Conservation (phyloP, 2,888 invertebrate genomes). For the Drosophila emarginata region DNA sequence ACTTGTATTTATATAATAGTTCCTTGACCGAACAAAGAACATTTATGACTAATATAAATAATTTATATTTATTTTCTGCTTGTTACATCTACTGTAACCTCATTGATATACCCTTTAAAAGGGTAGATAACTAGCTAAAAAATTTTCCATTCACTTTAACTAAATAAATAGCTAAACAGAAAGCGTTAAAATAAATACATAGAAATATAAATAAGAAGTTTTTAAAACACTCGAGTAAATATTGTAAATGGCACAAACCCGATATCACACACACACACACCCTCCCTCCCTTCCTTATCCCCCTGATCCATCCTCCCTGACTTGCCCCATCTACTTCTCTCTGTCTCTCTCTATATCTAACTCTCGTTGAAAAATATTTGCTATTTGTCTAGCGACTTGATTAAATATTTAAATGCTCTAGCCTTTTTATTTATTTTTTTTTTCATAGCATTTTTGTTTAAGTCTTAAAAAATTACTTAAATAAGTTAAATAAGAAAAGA, state of each 20-base stretch:
- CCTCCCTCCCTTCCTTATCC: not conserved
- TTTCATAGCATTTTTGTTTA: not conserved
- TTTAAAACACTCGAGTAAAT: constrained; percentile 38
- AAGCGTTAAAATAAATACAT: constrained; percentile 51
- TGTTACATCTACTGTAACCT: not conserved
- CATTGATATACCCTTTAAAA: not conserved
- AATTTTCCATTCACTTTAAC: constrained; percentile 46
- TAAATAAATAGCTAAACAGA: constrained; percentile 47
- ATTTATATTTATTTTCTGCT: no score
- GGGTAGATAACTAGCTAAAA: constrained; percentile 16
- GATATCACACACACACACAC: not conserved
- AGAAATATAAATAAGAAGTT: constrained; percentile 52
- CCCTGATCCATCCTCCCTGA: not conserved
- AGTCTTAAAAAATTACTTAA: not conserved
- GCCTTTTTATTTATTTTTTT: constrained; percentile 29
- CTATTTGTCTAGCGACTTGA: constrained; percentile 57
- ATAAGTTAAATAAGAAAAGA: not conserved
- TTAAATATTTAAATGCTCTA: constrained; percentile 59
- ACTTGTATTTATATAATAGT: no score
- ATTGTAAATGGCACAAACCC: constrained; percentile 43
- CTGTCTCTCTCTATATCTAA: not conserved
- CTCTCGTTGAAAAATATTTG: constrained; percentile 36
- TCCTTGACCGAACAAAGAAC: no score
- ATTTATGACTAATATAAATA: no score
- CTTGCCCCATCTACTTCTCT: no score